Base-by-base conservation (phyloP, 2,113 vertebrate genomes). In the Dissostichus mawsoni region DNA sequence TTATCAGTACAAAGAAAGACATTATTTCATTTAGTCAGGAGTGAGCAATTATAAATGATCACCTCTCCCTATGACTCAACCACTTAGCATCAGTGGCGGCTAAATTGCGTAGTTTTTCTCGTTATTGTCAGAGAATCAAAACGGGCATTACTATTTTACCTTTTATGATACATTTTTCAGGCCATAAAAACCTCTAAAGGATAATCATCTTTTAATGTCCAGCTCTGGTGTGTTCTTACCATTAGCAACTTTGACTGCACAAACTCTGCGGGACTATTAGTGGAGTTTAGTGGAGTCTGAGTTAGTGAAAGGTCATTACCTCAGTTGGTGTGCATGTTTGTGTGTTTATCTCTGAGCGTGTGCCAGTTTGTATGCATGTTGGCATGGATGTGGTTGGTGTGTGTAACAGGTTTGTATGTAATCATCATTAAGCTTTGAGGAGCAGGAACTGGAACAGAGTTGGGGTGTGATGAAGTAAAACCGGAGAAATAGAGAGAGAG, bases 271-370 rank as follows among this genome's bases (percentile, higher is more conserved):
- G 74, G 66, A 76, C 79, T 64, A 80, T 83, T 80, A 90, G 71
- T 74, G n/a, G 63, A 80, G 78, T 41, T 72, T 41, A 41, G 36
- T 41, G 36, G 36, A 41, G 51, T 57, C 45, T 69, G 44, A 70
- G 62, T 77, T 86, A 74, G 76, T 86, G 57, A 81, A 86, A 74
- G 82, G 67, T 84, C 76, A 90, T 92, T 92, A 92, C 68, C 82
- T 85, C 71, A 50, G 51, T 76, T 57, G 71, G 53, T 74, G 41
- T 7, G 9, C 29, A 29, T 4, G 29, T 16, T 47, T 44, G 44
- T 61, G 65, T 77, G 8, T 68, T 66, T 50, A n/a, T 36, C 51
- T 76, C 36, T 78, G 10, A 8, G 66, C 11, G 14, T 41, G 25
- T 36, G 33, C 65, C 55, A 47, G n/a, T 78, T 33, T 75, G 41